Conservation (phyloP, 2,113 vertebrate species). For the cattle (Bos taurus) region ARS-UCD2.0 NC_037336.1:73196501-73197000, state of each 20-base stretch:
- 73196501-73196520: background rate
- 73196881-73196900: background rate
- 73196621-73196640: background rate
- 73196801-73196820: background rate
- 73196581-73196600: background rate
- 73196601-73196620: background rate
- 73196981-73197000: background rate
- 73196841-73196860: background rate
- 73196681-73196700: background rate
- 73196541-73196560: background rate
- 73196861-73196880: background rate
- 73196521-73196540: background rate
- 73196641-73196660: background rate
- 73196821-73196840: background rate
- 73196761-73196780: background rate
- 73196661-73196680: background rate
- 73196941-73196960: background rate
- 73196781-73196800: background rate
- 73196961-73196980: background rate
- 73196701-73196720: background rate
- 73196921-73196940: background rate
- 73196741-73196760: background rate
- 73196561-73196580: background rate
- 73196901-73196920: background rate
- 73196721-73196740: background rate